Conservation (phyloP, 2,888 invertebrate species). For the Copidosoma aretas region DNA sequence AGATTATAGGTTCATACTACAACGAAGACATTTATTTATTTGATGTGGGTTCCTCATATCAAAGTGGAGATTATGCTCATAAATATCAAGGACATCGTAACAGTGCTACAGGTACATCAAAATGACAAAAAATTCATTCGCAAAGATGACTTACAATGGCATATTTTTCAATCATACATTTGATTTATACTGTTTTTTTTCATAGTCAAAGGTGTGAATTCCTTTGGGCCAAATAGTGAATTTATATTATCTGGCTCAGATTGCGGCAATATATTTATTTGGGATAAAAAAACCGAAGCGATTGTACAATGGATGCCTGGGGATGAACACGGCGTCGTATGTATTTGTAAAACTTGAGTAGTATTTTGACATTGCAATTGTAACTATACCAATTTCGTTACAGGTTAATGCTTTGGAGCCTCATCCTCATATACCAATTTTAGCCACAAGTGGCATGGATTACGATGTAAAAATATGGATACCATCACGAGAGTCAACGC, state of each 20-base stretch:
- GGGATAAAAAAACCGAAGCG: slow-evolving; percentile 87
- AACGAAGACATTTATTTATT: slow-evolving; percentile 93
- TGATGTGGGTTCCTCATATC: slow-evolving; percentile 68
- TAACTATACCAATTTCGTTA: slow-evolving; percentile 2
- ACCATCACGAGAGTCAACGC: slow-evolving; percentile 68
- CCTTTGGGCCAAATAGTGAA: slow-evolving; percentile 90
- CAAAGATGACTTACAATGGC: not conserved
- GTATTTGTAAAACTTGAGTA: slow-evolving; percentile 22
- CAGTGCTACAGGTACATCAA: slow-evolving; percentile 49
- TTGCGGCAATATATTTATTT: slow-evolving; percentile 86
- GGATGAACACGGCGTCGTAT: slow-evolving; percentile 82
- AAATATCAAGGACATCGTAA: slow-evolving; percentile 71
- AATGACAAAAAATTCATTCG: slow-evolving; percentile 11
- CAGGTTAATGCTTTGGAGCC: slow-evolving; percentile 91
- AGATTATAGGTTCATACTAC: slow-evolving; percentile 92
- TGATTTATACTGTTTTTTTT: slow-evolving; percentile 36
- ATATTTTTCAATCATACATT: slow-evolving; percentile 4
- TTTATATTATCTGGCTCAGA: slow-evolving; percentile 93
- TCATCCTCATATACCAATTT: slow-evolving; percentile 84
- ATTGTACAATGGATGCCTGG: slow-evolving; percentile 89
- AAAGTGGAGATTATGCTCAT: slow-evolving; percentile 62
- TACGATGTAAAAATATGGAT: slow-evolving; percentile 93
- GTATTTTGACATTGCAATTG: slow-evolving; percentile 6
- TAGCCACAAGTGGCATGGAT: slow-evolving; percentile 92
- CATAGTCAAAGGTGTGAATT: slow-evolving; percentile 88